Conservation (phyloP, 2,888 invertebrate species). For the Caenorhabditis wallacei region DNA sequence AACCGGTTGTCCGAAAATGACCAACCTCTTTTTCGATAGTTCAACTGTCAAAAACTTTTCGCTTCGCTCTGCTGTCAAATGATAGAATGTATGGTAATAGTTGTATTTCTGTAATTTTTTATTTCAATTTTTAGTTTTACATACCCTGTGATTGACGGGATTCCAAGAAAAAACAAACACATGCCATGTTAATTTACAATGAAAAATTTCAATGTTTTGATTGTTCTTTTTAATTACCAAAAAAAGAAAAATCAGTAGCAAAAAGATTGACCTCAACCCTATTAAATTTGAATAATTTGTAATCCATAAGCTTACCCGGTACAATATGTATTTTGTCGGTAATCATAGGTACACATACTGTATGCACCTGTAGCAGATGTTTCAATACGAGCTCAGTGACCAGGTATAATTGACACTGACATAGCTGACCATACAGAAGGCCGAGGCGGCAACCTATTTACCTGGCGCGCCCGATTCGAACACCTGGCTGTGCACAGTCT, state of each 20-base stretch:
- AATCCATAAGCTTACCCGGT: constrained; percentile 6
- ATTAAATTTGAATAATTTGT: background rate
- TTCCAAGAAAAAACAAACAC: constrained; percentile 17
- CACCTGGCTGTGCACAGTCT: constrained; percentile 59
- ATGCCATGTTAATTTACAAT: constrained; percentile 40
- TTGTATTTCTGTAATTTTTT: constrained; percentile 12
- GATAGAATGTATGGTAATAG: constrained; percentile 7
- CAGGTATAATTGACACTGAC: constrained; percentile 61
- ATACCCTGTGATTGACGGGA: constrained; percentile 55
- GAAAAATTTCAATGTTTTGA: background rate
- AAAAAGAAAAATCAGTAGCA: too few relatives aligned
- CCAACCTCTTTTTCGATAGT: constrained; percentile 33
- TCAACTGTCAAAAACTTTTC: constrained; percentile 36
- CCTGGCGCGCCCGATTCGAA: constrained; percentile 59
- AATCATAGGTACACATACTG: constrained; percentile 48
- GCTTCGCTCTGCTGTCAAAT: constrained; percentile 8
- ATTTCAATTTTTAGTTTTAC: constrained; percentile 3
- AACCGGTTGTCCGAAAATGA: constrained; percentile 31
- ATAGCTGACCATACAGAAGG: constrained; percentile 57
- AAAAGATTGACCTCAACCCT: too few relatives aligned
- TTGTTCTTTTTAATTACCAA: too few relatives aligned
- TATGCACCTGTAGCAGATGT: constrained; percentile 60
- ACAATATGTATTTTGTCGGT: constrained; percentile 38
- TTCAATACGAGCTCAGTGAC: constrained; percentile 58
- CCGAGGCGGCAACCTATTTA: constrained; percentile 49